A percentile compares a stretch with the other conserved stretches of the same genome.
These are phyloP conservation scores for Beris morrisii DNA, from an alignment of 2,888 invertebrate genomes.

Conservation along the genomic window DNA sequence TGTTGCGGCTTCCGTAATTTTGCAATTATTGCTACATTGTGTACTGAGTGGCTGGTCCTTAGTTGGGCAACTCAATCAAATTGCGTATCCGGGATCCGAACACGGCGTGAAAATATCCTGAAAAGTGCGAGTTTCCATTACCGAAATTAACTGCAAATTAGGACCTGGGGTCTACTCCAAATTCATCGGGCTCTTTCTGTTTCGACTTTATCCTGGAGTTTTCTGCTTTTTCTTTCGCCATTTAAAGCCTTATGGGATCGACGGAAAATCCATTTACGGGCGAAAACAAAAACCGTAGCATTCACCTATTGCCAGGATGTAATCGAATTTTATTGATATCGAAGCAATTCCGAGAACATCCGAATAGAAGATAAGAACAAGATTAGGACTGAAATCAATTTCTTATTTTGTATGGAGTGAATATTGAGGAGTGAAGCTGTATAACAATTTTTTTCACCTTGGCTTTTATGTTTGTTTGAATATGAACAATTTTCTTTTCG, in stretches of 20 bases:
- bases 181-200: constrained; percentile 2
- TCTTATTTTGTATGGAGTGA: background rate
- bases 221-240: background rate
- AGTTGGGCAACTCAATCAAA: background rate
- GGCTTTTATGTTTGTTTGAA: no score
- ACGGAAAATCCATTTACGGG: constrained; percentile 4
- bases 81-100: background rate
- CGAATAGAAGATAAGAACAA: constrained; percentile 6
- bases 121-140: constrained; percentile 3
- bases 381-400: constrained; percentile 11
- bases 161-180: constrained; percentile 1
- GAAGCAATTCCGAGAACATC: constrained; percentile 1
- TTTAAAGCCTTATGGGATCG: constrained; percentile 14
- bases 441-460: no score
- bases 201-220: no score
- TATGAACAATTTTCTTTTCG: no score
- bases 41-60: no score
- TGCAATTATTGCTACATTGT: no score
- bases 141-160: constrained; percentile 20
- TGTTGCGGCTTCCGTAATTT: no score
- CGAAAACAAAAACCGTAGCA: background rate
- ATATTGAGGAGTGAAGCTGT: no score
- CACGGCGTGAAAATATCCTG: background rate
- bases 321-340: constrained; percentile 28
- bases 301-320: background rate